Percentiles rank a stretch among this genome's conserved stretches.
Conservation (phyloP, 1,140 invertebrate species). For the Drosophila erecta region DNA sequence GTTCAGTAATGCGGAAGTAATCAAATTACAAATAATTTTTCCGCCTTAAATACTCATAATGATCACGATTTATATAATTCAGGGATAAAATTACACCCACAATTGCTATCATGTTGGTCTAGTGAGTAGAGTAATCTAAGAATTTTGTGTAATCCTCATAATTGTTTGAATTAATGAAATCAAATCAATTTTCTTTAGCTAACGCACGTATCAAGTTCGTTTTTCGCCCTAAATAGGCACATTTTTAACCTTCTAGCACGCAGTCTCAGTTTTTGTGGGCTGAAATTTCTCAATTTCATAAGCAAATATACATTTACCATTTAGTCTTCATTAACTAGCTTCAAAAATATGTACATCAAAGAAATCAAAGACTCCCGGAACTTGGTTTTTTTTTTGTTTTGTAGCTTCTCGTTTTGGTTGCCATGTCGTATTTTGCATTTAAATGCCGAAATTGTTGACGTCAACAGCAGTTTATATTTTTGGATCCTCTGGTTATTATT, state of each 20-base stretch:
- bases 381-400: slow-evolving; percentile 16
- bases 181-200: slow-evolving; percentile 6
- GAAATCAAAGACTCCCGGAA: slow-evolving; percentile 40
- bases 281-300: slow-evolving; percentile 47
- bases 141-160: not conserved
- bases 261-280: not conserved
- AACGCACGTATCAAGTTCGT: slow-evolving; percentile 28
- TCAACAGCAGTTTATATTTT: slow-evolving; percentile 56
- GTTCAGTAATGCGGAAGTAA: slow-evolving; percentile 4
- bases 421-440: slow-evolving; percentile 48
- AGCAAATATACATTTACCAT: slow-evolving; percentile 41
- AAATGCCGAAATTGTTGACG: slow-evolving; percentile 55
- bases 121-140: not conserved
- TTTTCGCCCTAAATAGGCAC: slow-evolving; percentile 42
- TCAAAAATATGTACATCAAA: slow-evolving; percentile 46
- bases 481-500: slow-evolving; percentile 2
- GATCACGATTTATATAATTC: not conserved
- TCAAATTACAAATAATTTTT: not conserved
- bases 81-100: not conserved
- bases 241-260: slow-evolving; percentile 12
- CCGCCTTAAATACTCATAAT: not conserved
- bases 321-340: slow-evolving; percentile 55
- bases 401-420: slow-evolving; percentile 14
- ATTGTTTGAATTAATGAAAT: not conserved
- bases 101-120: too few relatives aligned